Evolutionary conservation across 2,888 invertebrate species (phyloP), one percentile per base, ranked within the genome.

Genomic region (Phorcus lineatus): DNA sequence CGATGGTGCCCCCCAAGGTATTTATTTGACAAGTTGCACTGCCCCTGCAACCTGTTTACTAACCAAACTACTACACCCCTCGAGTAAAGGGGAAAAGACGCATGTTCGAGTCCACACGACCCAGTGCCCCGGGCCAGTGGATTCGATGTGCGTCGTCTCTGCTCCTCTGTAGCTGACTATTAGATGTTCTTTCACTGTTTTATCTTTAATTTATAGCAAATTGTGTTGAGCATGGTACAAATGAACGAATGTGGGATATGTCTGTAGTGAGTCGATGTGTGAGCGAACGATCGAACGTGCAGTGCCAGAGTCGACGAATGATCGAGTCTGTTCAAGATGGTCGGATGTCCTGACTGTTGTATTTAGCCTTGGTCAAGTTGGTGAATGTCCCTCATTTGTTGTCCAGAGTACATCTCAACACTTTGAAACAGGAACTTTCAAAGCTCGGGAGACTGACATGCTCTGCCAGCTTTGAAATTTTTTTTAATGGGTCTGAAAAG

Each of bases 341-440:
- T 47, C 47, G 47, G 47, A 62, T 62, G 62, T 62, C 24, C 62
- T 62, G 62, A 24, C 62, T 62, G 62, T 62, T 62, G 62, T 62
- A 62, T 62, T 62, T 62, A 62, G 62, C 62, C 62, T 62, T 24
- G 62, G 24, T 62, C 28, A 28, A 62, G 28, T 62, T 28, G 28
- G 62, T 62, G 62, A 62, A 62, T 62, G 62, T 62, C 62, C 62
- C 62, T 62, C 62, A 62, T 62, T 62, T 62, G 62, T 62, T 62
- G 62, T 62, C 62, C 53, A 54, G 54, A 75, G 70, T 40, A 74
- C 36, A 74, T 74, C 70, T 74, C 70, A 74, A 74, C 40, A 74
- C 70, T 74, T 74, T 74, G 19, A 47, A 31, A 36, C 70, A 31
- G 70, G 70, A 40, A 74, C 19, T 74, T 36, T 74, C 40, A 74